These are phyloP conservation scores for Nasua narica DNA, from an alignment of 2,797 vertebrate species.

Conservation along the genomic window DNA sequence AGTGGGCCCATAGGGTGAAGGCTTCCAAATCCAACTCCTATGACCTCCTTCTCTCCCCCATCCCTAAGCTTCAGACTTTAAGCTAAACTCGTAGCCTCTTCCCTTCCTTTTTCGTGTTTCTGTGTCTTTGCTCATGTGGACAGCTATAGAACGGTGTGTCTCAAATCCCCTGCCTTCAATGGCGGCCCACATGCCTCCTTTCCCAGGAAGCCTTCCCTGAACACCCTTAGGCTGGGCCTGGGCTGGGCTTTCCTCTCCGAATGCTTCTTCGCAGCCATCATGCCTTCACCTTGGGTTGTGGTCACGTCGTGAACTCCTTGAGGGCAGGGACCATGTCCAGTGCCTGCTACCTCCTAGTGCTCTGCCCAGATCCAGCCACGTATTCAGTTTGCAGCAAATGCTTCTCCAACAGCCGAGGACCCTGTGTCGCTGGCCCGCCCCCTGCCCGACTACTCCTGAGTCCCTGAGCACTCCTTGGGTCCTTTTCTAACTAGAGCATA, in stretches of 20 bases:
- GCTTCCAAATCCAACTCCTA: neutral
- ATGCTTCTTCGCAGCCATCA: accelerated
- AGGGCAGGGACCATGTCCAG: neutral
- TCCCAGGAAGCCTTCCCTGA: neutral
- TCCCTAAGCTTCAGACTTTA: neutral
- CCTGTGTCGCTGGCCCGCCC: neutral
- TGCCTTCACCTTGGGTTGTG: neutral
- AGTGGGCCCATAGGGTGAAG: neutral
- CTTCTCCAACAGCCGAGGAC: neutral
- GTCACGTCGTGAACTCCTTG: neutral
- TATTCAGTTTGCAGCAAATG: neutral
- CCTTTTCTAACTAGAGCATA: neutral
- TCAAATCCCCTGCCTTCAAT: too few relatives aligned
- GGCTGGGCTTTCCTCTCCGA: neutral
- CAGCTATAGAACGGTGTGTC: neutral
- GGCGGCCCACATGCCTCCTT: neutral
- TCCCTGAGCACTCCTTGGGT: neutral
- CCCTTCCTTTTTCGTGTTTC: neutral
- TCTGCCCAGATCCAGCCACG: accelerated
- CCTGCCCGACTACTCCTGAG: accelerated
- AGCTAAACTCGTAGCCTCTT: too few relatives aligned
- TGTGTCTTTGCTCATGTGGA: neutral
- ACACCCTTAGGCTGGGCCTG: neutral
- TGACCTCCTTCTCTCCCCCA: neutral
- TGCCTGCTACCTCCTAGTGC: neutral